Evolutionary conservation across 2,888 invertebrate genomes (phyloP), one percentile per base, ranked within the genome.

Genomic region (Orthosia cruda): DNA sequence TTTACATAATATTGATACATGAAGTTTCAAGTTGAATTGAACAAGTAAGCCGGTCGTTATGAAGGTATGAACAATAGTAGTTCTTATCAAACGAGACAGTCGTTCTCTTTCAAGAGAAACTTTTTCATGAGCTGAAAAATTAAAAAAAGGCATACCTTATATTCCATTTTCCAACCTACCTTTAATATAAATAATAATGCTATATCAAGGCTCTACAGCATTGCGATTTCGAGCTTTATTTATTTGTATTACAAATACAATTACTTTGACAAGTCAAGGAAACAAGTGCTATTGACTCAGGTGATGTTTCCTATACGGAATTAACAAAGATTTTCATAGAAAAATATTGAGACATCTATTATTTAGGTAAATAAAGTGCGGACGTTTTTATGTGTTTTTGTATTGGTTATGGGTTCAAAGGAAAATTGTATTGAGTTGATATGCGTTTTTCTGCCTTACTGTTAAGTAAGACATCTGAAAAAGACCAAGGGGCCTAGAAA

Each of bases 241-340:
- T 85, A 84, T 89, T 84, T 84, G 73, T 77, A 81, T 71, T 26
- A 71, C 75, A 87, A 87, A 87, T 71, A 88, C 81, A 85, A 84
- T 83, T 80, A 65, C 74, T 78, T 72, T 66, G 65, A 71, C 70
- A 75, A 75, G 78, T 57, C 40, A 32, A 50, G 70, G 66, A 80
- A 82, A 75, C 75, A 74, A 78, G 71, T 79, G 20, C 72, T 83
- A 80, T 90, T 90, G 86, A 85, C 73, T 74, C 86, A 89, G 89
- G 89, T 89, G 89, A 84, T 82, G 73, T 59, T 63, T 65, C 54
- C n/a, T 73, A 58, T 71, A 66, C 54, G 47, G 64, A 71, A 76
- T 68, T 59, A 71, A 61, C 64, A 58, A 59, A 65, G 64, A 69
- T 79, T 69, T 62, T 73, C 54, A 68, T 64, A 77, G 45, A 63